Evolutionary conservation across 2,888 invertebrate species (phyloP), one percentile per base, ranked within the genome.

Genomic region (Chironomus tentans): DNA sequence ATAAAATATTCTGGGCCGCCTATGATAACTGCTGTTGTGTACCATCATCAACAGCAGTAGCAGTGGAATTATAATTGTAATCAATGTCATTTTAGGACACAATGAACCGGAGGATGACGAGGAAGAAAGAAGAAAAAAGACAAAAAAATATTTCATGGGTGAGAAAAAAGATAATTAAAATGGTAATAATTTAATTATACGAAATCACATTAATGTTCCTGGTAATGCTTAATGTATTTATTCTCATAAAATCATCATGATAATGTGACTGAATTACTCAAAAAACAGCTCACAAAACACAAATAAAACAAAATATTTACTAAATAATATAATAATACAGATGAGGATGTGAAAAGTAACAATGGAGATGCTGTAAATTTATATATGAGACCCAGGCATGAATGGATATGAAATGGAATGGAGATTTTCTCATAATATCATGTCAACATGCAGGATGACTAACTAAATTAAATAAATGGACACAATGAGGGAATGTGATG

Each of bases 1-100:
- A 74, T 74, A 47, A 65, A 74, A 68, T 74, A 74, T 65, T 74
- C 74, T 47, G 74, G 74, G 21, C 74, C 74, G 13, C 74, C 74
- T 22, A 74, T 12, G 21, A 74, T 74, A 24, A 22, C 46, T 22
- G 74, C 74, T 50, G 68, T 74, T 65, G 4, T 56, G 4, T 18
- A 18, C 7, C 56, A 56, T 56, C 22, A 22, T 12, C 48, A 56
- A 56, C 50, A 50, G 21, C 50, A 50, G 2, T 18, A 56, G 7
- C 56, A 56, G 15, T 5, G 6, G 15, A 38, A 38, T 38, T 10
- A 38, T 56, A 15, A 56, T 56, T 56, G 56, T 15, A 56, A 56
- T 56, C 18, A 56, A 18, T 15, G 56, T 56, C 56, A 38, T 38
- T 38, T 10, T 2, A 38, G 7, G 1, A 38, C 38, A 38, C 38